These are phyloP conservation scores for Drosophila pruinosa DNA, from an alignment of 1,140 invertebrate species.

Conservation along the genomic window DNA sequence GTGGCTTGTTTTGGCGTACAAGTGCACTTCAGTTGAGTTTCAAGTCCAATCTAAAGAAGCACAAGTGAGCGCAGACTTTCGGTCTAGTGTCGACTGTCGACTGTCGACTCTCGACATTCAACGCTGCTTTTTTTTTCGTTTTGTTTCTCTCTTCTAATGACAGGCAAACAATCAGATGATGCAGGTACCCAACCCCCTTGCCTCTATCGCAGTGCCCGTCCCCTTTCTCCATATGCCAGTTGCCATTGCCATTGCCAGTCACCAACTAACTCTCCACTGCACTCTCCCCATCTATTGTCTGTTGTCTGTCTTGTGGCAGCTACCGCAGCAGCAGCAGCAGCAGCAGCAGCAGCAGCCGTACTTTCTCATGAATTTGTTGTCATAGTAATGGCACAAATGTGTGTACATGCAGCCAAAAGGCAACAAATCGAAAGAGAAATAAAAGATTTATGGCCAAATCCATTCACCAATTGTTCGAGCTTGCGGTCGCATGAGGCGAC, in stretches of 20 bases:
- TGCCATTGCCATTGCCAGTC: neutral
- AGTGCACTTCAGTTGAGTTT: slow-evolving; percentile 78
- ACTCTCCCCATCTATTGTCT: slow-evolving; percentile 4
- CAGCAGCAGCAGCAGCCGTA: slow-evolving; percentile 34
- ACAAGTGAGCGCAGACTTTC: slow-evolving; percentile 78
- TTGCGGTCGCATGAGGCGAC: slow-evolving; percentile 60
- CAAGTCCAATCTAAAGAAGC: slow-evolving; percentile 79
- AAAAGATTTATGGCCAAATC: slow-evolving; percentile 70
- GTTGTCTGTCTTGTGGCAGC: slow-evolving; percentile 35
- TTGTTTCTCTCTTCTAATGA: slow-evolving; percentile 65
- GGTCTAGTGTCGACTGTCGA: slow-evolving; percentile 68
- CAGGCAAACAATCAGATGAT: slow-evolving; percentile 76
- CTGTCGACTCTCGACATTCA: slow-evolving; percentile 42
- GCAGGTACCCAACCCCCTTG: slow-evolving; percentile 22
- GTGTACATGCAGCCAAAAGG: slow-evolving; percentile 32
- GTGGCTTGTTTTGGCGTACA: slow-evolving; percentile 79
- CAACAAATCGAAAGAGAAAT: slow-evolving; percentile 52
- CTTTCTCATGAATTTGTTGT: slow-evolving; percentile 73
- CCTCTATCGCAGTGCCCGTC: neutral
- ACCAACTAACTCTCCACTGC: neutral
- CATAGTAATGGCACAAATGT: slow-evolving; percentile 52
- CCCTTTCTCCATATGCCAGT: neutral
- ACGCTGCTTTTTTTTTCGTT: slow-evolving; percentile 44
- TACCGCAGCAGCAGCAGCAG: slow-evolving; percentile 27
- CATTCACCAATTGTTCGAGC: slow-evolving; percentile 74